Base-by-base conservation (phyloP, 2,888 invertebrate genomes). In the Tiphia femorata region DNA sequence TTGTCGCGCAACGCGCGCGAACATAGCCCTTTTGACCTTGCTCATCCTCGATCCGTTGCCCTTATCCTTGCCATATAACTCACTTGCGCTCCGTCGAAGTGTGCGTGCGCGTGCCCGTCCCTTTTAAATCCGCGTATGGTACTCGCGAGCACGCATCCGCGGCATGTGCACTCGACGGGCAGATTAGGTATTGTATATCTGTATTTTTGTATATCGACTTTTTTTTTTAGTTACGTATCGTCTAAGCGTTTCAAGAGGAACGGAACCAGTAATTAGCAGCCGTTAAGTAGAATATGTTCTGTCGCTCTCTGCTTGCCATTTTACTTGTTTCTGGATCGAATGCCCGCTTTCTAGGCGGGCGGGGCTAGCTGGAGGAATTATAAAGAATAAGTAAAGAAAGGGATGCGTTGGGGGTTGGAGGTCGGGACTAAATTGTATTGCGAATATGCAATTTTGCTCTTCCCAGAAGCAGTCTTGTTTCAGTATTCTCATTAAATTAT, bases 191-290 rank as follows among this genome's bases (percentile, higher is more conserved):
- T n/a, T 58, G 62, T 67, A 70, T 70, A 76, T 66, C 72, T 75
- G 78, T 81, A 80, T 82, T 82, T 82, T 82, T 82, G 76, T 82
- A 82, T 75, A 78, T 77, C 71, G 70, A 78, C 70, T 71, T 76
- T 70, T 79, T 56, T 79, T 81, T 78, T 73, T 77, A 78, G 77
- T 75, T 70, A 65, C 62, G 73, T 78, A 77, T 64, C 65, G 63
- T 70, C 69, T 71, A 73, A 75, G 72, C 70, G 72, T 72, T 73
- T 72, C 64, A 64, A 67, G 64, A 71, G 57, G 65, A 75, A 58
- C 42, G 51, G 54, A 54, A 55, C 62, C 62, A 62, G 61, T 20
- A 64, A 67, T 72, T 56, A n/a, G n/a, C 73, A 69, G 72, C 72
- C 69, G 69, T 68, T 71, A 69, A 70, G 65, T 56, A 68, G 68